These are phyloP conservation scores for Archaeoteleia sp. DNA, from an alignment of 2,888 invertebrate genomes.

Conservation along the genomic window DNA sequence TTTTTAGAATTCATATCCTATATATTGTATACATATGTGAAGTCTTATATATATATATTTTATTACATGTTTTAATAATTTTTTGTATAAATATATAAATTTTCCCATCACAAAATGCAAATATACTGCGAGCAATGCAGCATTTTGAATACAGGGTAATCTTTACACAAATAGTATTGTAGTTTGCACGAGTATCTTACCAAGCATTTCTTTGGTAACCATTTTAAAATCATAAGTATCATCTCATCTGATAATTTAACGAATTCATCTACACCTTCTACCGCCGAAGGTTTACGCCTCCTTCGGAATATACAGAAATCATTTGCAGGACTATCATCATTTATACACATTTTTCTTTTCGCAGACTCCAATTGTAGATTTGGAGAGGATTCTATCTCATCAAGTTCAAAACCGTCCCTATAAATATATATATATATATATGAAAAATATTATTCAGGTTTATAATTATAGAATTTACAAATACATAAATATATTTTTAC, in stretches of 20 bases:
- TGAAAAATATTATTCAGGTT: no score
- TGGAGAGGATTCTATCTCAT: conserved; percentile 23
- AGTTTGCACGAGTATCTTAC: no score
- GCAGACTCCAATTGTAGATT: conserved; percentile 22
- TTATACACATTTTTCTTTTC: conserved; percentile 24
- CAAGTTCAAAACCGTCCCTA: conserved; percentile 22
- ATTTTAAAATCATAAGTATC: conserved; percentile 86
- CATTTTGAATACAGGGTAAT: no score
- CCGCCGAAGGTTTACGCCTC: conserved; percentile 72
- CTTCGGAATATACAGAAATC: conserved; percentile 62
- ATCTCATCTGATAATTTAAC: conserved; percentile 89
- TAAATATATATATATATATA: no score
- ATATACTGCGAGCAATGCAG: no score
- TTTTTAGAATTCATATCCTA: not conserved
- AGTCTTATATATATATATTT: no score
- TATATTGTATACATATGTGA: not conserved
- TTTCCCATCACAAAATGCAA: no score
- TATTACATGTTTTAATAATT: no score
- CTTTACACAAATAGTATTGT: no score
- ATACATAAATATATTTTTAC: no score
- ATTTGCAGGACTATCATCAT: conserved; percentile 39
- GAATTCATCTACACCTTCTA: conserved; percentile 80
- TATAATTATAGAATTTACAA: no score
- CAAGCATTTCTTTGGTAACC: conserved; percentile 88
- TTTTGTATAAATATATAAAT: no score